These are phyloP conservation scores for Cepaea nemoralis DNA, from an alignment of 1,140 invertebrate species.

Conservation along the genomic window DNA sequence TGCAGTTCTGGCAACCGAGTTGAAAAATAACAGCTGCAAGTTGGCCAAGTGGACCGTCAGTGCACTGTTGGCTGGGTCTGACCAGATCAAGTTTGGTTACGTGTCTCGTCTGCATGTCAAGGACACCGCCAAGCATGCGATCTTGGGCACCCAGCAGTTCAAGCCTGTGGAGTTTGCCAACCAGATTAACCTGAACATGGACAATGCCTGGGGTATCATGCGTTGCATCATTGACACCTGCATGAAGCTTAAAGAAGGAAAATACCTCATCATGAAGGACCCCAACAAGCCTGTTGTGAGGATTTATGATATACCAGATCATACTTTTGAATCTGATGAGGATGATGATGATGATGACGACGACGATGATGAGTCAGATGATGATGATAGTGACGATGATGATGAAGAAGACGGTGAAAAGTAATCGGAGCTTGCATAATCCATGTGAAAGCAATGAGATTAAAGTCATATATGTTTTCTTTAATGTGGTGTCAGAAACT, in stretches of 20 bases:
- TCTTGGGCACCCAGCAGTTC: conserved; percentile 98
- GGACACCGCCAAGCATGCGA: conserved; percentile 96
- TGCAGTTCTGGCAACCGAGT: conserved; percentile 96
- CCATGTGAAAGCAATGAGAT: no score
- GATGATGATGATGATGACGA: conserved; percentile 77
- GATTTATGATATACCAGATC: conserved; percentile 96
- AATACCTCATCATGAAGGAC: conserved; percentile 92
- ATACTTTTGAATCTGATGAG: conserved; percentile 97
- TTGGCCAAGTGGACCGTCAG: conserved; percentile 97
- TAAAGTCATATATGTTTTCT: no score
- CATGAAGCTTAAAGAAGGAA: conserved; percentile 96
- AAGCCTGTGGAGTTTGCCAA: conserved; percentile 98
- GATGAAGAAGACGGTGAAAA: conserved; percentile 40
- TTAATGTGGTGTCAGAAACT: no score
- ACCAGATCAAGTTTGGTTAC: conserved; percentile 98
- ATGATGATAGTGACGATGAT: conserved; percentile 40
- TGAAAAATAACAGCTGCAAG: conserved; percentile 98
- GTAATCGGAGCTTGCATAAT: no score
- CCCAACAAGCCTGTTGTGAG: conserved; percentile 84
- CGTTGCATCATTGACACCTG: conserved; percentile 97
- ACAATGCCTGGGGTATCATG: conserved; percentile 99
- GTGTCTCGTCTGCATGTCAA: conserved; percentile 93
- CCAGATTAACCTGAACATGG: conserved; percentile 99
- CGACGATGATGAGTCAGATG: conserved; percentile 49
- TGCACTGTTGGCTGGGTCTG: conserved; percentile 93